Evolutionary conservation across 2,113 vertebrate species (phyloP).

Genomic region (Speoplatyrhinus poulsoni): DNA sequence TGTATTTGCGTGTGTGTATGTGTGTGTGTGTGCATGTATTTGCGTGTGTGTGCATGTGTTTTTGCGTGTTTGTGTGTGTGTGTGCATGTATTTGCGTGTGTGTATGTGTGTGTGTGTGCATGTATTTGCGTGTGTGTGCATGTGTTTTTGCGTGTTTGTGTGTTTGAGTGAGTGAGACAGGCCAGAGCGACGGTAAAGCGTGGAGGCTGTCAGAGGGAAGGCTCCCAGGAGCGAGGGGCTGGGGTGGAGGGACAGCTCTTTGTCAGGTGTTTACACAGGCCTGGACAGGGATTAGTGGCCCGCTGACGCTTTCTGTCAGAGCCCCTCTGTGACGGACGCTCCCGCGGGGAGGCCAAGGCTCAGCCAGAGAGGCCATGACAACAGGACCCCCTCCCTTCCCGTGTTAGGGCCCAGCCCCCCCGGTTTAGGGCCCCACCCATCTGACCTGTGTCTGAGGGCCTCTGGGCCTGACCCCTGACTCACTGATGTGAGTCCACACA

Average conservation of each 20-base stretch:
- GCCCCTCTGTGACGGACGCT: conserved; percentile 42
- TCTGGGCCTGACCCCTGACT: conserved; percentile 17
- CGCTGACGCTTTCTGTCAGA: conserved; percentile 74
- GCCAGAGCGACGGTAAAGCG: too few relatives aligned
- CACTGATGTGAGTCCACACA: conserved; percentile 1
- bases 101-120: background rate
- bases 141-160: background rate
- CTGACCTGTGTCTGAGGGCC: conserved; percentile 54
- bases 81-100: background rate
- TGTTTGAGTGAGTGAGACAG: conserved; percentile 13
- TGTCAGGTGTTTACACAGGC: conserved; percentile 70
- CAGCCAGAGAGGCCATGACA: conserved; percentile 55
- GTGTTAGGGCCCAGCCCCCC: conserved; percentile 33
- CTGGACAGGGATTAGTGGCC: conserved; percentile 73
- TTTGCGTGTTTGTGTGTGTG: background rate
- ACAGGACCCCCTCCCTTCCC: conserved; percentile 29
- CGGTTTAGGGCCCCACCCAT: background rate
- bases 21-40: too few relatives aligned
- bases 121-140: conserved; percentile 1
- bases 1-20: too few relatives aligned
- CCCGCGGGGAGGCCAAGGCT: conserved; percentile 34
- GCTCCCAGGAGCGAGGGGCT: conserved; percentile 51
- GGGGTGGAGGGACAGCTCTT: conserved; percentile 29
- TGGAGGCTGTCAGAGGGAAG: conserved; percentile 32
- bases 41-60: background rate